These are phyloP conservation scores for Tetrax tetrax DNA, from an alignment of 2,113 vertebrate species.

Conservation along the genomic window DNA sequence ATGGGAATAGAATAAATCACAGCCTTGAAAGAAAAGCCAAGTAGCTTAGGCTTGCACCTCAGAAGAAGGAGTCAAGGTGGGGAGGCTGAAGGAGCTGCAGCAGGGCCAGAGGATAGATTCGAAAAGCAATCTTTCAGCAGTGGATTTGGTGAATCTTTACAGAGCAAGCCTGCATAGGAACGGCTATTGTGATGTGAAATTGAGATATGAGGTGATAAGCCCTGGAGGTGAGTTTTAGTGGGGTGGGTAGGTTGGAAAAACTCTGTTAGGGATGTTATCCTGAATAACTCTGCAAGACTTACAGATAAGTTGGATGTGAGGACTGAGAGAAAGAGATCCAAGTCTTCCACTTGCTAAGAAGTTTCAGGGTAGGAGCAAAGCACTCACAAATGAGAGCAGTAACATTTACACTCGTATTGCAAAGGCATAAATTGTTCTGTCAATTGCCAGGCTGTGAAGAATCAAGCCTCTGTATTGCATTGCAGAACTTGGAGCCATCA, in stretches of 20 bases:
- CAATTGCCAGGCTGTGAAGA: neutral
- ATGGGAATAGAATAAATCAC: constrained; percentile 43
- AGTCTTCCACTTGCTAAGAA: neutral
- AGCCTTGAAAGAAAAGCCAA: constrained; percentile 8
- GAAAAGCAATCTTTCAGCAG: fast-evolving
- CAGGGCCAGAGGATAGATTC: neutral
- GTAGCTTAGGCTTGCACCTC: neutral
- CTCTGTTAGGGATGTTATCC: neutral
- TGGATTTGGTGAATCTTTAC: neutral
- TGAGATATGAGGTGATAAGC: neutral
- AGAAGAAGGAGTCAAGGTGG: neutral
- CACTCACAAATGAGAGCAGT: neutral
- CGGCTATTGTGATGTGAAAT: neutral
- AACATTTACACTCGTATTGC: neutral
- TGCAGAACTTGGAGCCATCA: neutral
- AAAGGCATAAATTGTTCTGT: neutral
- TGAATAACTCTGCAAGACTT: neutral
- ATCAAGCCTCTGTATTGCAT: neutral
- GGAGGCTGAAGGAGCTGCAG: neutral
- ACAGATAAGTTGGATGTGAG: neutral
- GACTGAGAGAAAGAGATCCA: neutral
- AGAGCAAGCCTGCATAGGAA: neutral
- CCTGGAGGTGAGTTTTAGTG: neutral
- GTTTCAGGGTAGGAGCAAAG: neutral
- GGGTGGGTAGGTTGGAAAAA: neutral